Percentiles rank a stretch among this genome's conserved stretches.
Evolutionary conservation across 2,113 vertebrate genomes (phyloP).

Genomic region (Petroica traversi): DNA sequence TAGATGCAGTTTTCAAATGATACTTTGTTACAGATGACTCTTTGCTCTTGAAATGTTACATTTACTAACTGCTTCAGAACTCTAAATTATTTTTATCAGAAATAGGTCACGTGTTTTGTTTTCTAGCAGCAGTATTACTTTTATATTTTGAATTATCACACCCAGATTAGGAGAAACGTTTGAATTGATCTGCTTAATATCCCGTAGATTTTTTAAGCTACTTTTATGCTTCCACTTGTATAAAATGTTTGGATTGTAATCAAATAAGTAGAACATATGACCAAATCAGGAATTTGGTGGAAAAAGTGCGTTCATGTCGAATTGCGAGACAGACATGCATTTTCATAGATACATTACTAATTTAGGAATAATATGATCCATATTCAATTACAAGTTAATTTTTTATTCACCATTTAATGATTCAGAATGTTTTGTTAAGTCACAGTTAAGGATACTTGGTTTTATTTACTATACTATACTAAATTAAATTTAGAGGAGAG

Average conservation of each 20-base stretch:
- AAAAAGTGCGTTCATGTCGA: background rate
- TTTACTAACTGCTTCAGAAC: background rate
- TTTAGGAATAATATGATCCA: background rate
- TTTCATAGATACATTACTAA: background rate
- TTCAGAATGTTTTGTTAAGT: background rate
- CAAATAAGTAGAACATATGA: background rate
- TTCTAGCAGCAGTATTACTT: background rate
- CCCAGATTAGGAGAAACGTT: constrained; percentile 1
- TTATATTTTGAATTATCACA: background rate
- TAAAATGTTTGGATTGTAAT: background rate
- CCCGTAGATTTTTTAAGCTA: constrained; percentile 11
- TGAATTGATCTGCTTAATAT: constrained; percentile 33
- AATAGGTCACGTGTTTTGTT: background rate
- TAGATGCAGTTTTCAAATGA: background rate
- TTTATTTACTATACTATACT: background rate
- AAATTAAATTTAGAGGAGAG: background rate
- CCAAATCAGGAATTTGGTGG: background rate
- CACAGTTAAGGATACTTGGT: background rate
- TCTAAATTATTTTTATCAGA: background rate
- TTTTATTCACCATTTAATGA: background rate
- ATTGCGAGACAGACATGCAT: background rate
- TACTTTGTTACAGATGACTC: background rate
- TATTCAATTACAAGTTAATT: background rate
- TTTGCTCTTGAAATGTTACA: background rate
- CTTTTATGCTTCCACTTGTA: background rate